Conservation (phyloP, 2,888 invertebrate species). For the Chironomus tentans region DNA sequence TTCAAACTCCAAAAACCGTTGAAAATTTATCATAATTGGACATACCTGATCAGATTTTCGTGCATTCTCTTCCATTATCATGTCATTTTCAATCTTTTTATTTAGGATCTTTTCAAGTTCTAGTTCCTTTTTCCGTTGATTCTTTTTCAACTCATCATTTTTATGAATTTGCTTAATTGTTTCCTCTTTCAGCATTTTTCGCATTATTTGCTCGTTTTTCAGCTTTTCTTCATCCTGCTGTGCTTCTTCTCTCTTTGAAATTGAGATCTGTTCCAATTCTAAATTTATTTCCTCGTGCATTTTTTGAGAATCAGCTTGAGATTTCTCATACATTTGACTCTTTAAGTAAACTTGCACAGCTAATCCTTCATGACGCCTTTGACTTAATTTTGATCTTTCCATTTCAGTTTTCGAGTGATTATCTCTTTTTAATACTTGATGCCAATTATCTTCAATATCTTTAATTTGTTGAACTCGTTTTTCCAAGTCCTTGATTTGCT, state of each 20-base stretch:
- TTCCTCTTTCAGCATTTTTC: neutral
- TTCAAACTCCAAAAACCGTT: too few species aligned
- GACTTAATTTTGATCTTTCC: neutral
- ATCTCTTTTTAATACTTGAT: neutral
- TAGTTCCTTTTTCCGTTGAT: neutral
- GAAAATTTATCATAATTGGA: too few species aligned
- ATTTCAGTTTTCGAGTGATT: neutral
- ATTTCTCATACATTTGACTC: conserved; percentile 16
- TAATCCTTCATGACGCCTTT: neutral
- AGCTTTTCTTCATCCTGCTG: neutral
- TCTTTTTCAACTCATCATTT: neutral
- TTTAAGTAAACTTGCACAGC: neutral
- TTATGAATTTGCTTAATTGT: neutral
- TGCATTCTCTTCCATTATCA: too few species aligned
- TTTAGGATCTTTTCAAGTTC: neutral
- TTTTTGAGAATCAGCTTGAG: neutral
- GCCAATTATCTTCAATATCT: conserved; percentile 6
- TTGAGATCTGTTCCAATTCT: neutral
- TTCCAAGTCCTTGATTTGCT: conserved; percentile 15
- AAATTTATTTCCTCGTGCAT: conserved; percentile 8
- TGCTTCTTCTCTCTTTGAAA: neutral
- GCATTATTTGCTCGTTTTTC: neutral
- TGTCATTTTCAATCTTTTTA: too few species aligned
- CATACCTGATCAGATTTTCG: too few species aligned
- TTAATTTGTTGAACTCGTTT: neutral